phyloP scores from a whole-genome alignment of 2,888 invertebrate species.

The Gibbula magus region DNA sequence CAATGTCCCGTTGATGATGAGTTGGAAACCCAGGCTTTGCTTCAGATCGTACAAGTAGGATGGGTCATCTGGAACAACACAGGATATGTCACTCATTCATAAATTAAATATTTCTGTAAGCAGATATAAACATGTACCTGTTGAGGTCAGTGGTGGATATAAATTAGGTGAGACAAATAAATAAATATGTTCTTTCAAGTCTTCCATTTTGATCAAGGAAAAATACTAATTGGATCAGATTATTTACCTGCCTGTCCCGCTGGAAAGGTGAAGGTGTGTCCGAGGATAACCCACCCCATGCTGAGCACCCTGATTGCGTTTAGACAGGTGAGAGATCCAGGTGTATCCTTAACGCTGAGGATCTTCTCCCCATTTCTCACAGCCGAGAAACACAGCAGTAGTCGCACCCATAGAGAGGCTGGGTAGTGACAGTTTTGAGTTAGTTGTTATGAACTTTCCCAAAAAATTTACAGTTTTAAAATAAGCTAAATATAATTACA shows the following conservation, averaged over 20 bases:
- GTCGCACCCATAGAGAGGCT: slow-evolving; percentile 9
- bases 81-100: no score
- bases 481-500: no score
- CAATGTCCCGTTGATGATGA: slow-evolving; percentile 28
- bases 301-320: slow-evolving; percentile 81
- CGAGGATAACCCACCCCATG: slow-evolving; percentile 69
- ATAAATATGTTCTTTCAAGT: no score
- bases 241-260: not conserved
- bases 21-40: slow-evolving; percentile 15
- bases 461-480: no score
- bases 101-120: no score
- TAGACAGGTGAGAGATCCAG: slow-evolving; percentile 78
- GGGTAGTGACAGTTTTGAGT: not conserved
- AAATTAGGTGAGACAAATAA: no score
- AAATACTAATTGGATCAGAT: no score
- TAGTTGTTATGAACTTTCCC: no score
- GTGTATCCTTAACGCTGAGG: slow-evolving; percentile 41
- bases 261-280: slow-evolving; percentile 49
- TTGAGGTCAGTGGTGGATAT: no score
- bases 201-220: no score
- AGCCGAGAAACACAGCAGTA: slow-evolving; percentile 50
- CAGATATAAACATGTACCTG: no score
- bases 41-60: not conserved
- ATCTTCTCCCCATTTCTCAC: slow-evolving; percentile 50
- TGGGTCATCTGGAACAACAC: no score